Evolutionary conservation across 2,113 vertebrate species (phyloP), one percentile per base, ranked within the genome.

Genomic region (Oreochromis aureus): DNA sequence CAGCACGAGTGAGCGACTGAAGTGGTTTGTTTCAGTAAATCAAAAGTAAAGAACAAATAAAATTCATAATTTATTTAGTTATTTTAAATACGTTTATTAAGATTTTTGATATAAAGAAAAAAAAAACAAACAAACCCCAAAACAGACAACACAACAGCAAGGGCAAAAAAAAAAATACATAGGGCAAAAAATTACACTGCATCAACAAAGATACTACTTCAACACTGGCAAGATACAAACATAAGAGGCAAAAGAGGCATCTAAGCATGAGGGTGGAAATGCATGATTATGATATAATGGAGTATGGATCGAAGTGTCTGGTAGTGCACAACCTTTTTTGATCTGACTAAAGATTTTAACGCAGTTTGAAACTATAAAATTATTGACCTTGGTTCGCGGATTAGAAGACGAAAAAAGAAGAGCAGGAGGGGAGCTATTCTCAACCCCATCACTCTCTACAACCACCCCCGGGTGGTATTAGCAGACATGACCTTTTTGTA

Each of bases 311-410:
- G 0, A 53, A 53, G 51, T 53, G 51, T n/a, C 53, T 55, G n/a
- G n/a, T 54, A 54, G 53, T 11, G 53, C n/a, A 54, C 53, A 54
- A 6, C 53, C 53, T 54, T 22, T 54, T 54, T 54, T 54, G 5
- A 54, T 54, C 53, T 54, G 53, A 54, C 53, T 6, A 54, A 22
- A 6, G 0, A 54, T 54, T 54, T 54, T 0, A 54, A 54, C 19
- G 0, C 53, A 2, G 53, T 55, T 55, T 11, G 10, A 55, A 55
- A 55, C 5, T 2, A 24, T 24, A 0, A 55, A 22, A 55, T 55
- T 55, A 22, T 55, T 22, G 53, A 55, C 53, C n/a, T 55, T 55
- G 53, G 53, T 55, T 55, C 53, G 4, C 53, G 5, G n/a, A 55
- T 55, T 55, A 22, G 53, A 55, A 22, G 53, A 11, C 1, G 1